Percentiles rank a stretch among this genome's conserved stretches.
phyloP scores from a whole-genome alignment of 2,797 vertebrate genomes.

The Halcyon leucocephala region DNA sequence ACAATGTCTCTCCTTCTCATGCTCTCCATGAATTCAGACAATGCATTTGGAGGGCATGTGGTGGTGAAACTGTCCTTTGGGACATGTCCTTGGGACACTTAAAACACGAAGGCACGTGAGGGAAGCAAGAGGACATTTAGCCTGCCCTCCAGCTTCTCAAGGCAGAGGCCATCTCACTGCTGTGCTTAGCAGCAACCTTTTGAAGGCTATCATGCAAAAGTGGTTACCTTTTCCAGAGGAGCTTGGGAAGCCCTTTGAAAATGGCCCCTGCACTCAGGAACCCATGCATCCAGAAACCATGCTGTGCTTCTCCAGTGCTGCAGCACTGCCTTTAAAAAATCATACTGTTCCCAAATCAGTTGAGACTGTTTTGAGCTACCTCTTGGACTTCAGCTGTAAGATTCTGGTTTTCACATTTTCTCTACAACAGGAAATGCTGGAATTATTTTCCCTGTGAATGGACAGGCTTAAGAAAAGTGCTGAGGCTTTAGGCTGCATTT shows the following conservation, averaged over 20 bases:
- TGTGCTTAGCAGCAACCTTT: not conserved
- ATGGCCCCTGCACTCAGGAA: rapidly evolving
- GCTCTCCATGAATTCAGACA: not conserved
- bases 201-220: not conserved
- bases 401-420: not conserved
- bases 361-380: not conserved
- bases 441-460: not conserved
- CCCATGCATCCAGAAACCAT: rapidly evolving
- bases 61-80: not conserved
- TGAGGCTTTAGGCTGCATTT: not conserved
- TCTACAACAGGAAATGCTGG: not conserved
- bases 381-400: not conserved
- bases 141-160: not conserved
- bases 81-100: not conserved
- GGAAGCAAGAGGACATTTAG: not conserved
- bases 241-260: not conserved
- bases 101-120: not conserved
- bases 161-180: not conserved
- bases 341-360: not conserved
- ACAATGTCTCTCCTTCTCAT: not conserved
- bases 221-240: not conserved
- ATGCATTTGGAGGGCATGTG: not conserved
- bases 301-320: not conserved
- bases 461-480: not conserved
- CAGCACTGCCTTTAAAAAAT: not conserved